These are phyloP conservation scores for Eulemur mongoz DNA, from an alignment of 2,797 vertebrate genomes.

Conservation along the genomic window DNA sequence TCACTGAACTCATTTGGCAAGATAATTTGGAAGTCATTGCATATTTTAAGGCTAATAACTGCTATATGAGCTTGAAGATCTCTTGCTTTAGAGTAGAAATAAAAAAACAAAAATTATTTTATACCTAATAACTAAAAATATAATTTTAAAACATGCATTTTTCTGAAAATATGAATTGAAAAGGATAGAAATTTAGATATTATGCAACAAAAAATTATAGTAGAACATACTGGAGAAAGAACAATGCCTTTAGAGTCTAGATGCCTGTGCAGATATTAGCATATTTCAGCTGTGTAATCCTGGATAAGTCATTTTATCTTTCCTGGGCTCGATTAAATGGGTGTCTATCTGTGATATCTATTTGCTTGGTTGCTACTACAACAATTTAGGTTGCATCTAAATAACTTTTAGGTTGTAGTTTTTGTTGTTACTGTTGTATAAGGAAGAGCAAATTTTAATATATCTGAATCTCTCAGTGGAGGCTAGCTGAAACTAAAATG, in stretches of 20 bases:
- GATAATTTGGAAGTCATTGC: slow-evolving; percentile 82
- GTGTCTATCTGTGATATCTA: neutral
- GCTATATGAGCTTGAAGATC: slow-evolving; percentile 38
- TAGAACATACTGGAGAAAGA: neutral
- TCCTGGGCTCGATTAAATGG: neutral
- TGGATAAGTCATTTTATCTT: neutral
- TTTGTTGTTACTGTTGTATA: neutral
- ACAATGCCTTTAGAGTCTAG: neutral
- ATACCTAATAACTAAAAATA: neutral
- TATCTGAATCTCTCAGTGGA: neutral
- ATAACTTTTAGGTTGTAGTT: neutral
- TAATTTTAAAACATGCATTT: neutral
- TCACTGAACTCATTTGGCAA: slow-evolving; percentile 78
- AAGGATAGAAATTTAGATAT: neutral
- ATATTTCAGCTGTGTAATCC: neutral
- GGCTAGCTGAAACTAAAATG: neutral
- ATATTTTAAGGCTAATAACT: slow-evolving; percentile 70
- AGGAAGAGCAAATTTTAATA: neutral
- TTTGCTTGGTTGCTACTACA: neutral
- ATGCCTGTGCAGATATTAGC: neutral
- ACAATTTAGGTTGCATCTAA: neutral
- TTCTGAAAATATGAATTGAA: neutral
- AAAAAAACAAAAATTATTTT: slow-evolving; percentile 42
- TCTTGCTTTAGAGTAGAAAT: slow-evolving; percentile 33
- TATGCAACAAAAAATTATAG: neutral